Conservation (phyloP, 1,140 invertebrate species). For the Drosophila navojoa region DNA sequence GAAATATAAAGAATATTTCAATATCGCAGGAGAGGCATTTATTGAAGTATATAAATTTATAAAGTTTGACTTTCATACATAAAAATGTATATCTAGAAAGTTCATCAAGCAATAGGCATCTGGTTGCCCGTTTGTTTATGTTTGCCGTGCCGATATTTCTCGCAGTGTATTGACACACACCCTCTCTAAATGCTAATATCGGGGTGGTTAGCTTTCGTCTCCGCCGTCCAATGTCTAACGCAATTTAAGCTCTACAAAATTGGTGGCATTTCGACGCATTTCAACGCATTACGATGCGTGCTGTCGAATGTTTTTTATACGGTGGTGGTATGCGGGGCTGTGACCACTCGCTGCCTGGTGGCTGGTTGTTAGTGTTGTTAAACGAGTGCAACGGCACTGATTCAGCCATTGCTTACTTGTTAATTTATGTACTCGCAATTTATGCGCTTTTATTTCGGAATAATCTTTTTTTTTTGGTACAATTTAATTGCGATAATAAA, state of each 20-base stretch:
- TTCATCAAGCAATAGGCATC: too few relatives aligned
- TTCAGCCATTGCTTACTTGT: slow-evolving; percentile 28
- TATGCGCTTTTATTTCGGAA: slow-evolving; percentile 35
- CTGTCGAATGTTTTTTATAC: slow-evolving; percentile 28
- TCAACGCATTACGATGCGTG: slow-evolving; percentile 62
- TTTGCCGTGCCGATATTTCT: neutral
- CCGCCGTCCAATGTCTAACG: slow-evolving; percentile 50
- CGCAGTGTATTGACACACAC: slow-evolving; percentile 19
- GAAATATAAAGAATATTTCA: too few relatives aligned
- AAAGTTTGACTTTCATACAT: too few relatives aligned
- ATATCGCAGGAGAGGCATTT: too few relatives aligned
- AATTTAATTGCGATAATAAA: slow-evolving; percentile 72
- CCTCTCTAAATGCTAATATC: slow-evolving; percentile 16
- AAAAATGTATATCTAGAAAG: too few relatives aligned
- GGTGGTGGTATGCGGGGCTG: slow-evolving; percentile 57
- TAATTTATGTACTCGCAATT: slow-evolving; percentile 29
- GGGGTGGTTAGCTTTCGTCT: slow-evolving; percentile 25
- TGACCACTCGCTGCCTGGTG: slow-evolving; percentile 18
- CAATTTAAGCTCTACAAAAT: slow-evolving; percentile 72
- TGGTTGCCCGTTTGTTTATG: too few relatives aligned
- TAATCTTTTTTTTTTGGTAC: slow-evolving; percentile 44
- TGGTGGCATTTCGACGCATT: slow-evolving; percentile 77
- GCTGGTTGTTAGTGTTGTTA: slow-evolving; percentile 50
- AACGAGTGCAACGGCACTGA: slow-evolving; percentile 57
- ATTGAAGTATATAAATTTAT: too few relatives aligned